Conservation (phyloP, 2,113 vertebrate species). For the Alligator sinensis region DNA sequence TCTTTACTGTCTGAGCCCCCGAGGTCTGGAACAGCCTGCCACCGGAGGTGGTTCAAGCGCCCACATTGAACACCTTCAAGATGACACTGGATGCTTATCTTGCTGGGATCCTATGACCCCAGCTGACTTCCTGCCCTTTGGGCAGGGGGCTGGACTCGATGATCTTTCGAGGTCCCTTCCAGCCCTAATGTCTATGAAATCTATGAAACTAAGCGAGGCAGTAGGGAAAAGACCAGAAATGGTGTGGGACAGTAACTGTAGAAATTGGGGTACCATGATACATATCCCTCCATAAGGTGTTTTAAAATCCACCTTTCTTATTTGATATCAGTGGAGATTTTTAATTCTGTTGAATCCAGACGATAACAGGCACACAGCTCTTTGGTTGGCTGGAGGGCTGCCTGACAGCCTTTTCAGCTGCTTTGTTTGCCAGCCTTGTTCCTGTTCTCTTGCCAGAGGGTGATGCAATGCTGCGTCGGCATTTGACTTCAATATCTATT, state of each 20-base stretch:
- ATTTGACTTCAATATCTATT: background rate
- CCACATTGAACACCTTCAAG: no score
- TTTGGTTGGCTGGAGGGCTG: background rate
- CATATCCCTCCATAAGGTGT: background rate
- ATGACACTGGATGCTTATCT: no score
- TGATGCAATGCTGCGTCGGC: background rate
- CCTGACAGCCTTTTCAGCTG: background rate
- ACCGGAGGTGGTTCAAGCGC: no score
- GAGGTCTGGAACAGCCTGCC: no score
- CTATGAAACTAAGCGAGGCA: background rate
- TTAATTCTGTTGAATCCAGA: background rate
- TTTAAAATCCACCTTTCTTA: constrained; percentile 39
- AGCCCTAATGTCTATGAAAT: no score
- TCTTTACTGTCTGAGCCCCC: no score
- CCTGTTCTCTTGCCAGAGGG: background rate
- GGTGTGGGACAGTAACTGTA: background rate
- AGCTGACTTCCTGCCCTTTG: no score
- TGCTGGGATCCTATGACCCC: no score
- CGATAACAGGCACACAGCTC: background rate
- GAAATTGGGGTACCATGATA: background rate
- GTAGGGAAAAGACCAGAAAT: background rate
- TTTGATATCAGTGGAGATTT: background rate
- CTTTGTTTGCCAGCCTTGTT: background rate
- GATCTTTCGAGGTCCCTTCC: no score
- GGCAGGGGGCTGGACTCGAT: no score